Conservation (phyloP, 1,140 invertebrate species). For the Atta texana region DNA sequence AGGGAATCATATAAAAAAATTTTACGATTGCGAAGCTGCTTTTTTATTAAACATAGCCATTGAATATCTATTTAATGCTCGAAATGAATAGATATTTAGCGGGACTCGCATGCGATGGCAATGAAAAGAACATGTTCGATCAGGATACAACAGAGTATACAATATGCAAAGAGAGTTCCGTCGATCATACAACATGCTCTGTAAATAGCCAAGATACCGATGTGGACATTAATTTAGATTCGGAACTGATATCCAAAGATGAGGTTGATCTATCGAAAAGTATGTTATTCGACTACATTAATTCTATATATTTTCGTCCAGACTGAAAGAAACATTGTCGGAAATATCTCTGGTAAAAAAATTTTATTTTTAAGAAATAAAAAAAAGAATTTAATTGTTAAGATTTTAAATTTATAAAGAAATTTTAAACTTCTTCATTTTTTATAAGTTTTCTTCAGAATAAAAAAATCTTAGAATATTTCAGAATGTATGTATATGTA, state of each 20-base stretch:
- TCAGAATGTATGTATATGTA: too few species aligned
- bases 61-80: not conserved
- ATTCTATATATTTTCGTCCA: not conserved
- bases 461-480: too few species aligned
- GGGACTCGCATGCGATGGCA: constrained; percentile 80
- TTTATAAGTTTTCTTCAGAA: too few species aligned
- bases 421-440: too few species aligned
- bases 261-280: constrained; percentile 69
- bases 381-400: too few species aligned
- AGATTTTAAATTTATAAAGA: too few species aligned
- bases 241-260: constrained; percentile 77
- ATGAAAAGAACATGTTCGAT: constrained; percentile 64
- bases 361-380: too few species aligned
- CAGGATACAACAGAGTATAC: constrained; percentile 69
- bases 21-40: too few species aligned
- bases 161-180: constrained; percentile 27
- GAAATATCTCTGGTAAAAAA: too few species aligned
- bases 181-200: constrained; percentile 64
- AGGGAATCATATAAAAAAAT: too few species aligned
- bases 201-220: constrained; percentile 81
- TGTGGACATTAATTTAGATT: constrained; percentile 78
- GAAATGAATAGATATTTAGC: constrained; percentile 79
- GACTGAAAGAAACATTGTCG: not conserved
- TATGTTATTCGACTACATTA: constrained; percentile 14
- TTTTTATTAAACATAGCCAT: not conserved